A percentile compares a stretch with the other conserved stretches of the same genome.
Conservation (phyloP, 2,113 vertebrate species). For the Anolis carolinensis region DNA sequence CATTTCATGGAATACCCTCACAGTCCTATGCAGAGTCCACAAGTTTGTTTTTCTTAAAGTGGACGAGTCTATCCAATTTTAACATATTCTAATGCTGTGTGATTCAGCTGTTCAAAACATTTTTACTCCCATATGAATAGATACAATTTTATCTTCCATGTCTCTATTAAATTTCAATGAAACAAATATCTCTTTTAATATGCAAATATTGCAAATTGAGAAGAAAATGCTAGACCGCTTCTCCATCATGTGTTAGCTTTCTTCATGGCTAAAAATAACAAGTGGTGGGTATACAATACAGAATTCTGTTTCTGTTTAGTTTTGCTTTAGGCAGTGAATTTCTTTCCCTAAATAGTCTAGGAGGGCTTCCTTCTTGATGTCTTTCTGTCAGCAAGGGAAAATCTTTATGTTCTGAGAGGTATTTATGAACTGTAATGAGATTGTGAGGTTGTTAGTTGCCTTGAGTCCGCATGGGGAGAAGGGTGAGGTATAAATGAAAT, state of each 20-base stretch:
- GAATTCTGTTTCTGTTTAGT: too few species aligned
- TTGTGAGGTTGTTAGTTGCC: too few species aligned
- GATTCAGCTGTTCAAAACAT: not conserved
- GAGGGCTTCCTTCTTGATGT: too few species aligned
- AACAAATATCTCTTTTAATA: not conserved
- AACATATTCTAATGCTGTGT: not conserved
- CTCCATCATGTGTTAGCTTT: not conserved
- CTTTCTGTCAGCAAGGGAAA: too few species aligned
- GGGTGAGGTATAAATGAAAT: too few species aligned
- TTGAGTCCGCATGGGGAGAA: too few species aligned
- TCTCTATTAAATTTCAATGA: not conserved
- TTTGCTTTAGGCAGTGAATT: too few species aligned
- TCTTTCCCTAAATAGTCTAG: too few species aligned
- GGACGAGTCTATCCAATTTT: not conserved
- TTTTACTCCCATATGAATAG: not conserved
- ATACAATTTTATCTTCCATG: not conserved
- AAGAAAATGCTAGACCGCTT: not conserved
- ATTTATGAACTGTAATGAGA: too few species aligned
- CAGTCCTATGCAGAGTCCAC: not conserved
- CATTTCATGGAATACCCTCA: constrained; percentile 12
- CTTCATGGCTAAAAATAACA: not conserved
- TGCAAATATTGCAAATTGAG: not conserved
- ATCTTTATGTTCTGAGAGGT: too few species aligned
- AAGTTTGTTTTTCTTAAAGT: not conserved
- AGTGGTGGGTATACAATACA: not conserved